A percentile compares a stretch with the other conserved stretches of the same genome.
phyloP scores from a whole-genome alignment of 37 sponge, comb jelly and placozoan species.

The Cliona cf. orientalis region DNA sequence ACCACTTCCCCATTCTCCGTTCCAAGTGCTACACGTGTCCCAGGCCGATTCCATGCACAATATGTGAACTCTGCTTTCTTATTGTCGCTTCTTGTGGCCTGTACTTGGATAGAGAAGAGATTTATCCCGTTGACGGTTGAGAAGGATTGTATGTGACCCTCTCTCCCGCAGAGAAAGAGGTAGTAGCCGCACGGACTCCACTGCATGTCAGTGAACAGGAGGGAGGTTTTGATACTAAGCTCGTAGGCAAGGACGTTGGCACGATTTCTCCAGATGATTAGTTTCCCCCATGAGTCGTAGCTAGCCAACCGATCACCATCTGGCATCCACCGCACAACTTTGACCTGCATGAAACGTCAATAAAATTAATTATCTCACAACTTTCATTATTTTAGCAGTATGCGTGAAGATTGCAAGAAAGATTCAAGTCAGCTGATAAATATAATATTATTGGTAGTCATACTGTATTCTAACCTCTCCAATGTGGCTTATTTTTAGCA shows the following conservation, averaged over 20 bases:
- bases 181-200: constrained; percentile 51
- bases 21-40: constrained; percentile 35
- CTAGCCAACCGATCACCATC: constrained; percentile 33
- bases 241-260: constrained; percentile 46
- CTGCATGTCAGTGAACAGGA: constrained; percentile 41
- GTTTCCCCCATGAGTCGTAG: constrained; percentile 52
- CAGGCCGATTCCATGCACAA: constrained; percentile 40
- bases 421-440: neutral
- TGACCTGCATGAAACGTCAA: constrained; percentile 32
- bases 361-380: neutral
- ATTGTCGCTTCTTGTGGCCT: constrained; percentile 3
- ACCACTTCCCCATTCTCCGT: constrained; percentile 55
- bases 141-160: constrained; percentile 32
- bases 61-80: constrained; percentile 17
- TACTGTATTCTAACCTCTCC: neutral
- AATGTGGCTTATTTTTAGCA: neutral
- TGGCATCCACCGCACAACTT: constrained; percentile 40
- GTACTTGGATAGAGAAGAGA: constrained; percentile 34
- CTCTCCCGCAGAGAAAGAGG: constrained; percentile 22
- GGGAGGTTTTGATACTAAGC: neutral
- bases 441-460: neutral
- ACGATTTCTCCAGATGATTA: constrained; percentile 55
- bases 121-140: constrained; percentile 3
- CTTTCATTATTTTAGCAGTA: neutral
- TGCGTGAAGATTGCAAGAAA: too few relatives aligned